Base-by-base conservation (phyloP, 2,797 vertebrate genomes). In the Chromis chromis region DNA sequence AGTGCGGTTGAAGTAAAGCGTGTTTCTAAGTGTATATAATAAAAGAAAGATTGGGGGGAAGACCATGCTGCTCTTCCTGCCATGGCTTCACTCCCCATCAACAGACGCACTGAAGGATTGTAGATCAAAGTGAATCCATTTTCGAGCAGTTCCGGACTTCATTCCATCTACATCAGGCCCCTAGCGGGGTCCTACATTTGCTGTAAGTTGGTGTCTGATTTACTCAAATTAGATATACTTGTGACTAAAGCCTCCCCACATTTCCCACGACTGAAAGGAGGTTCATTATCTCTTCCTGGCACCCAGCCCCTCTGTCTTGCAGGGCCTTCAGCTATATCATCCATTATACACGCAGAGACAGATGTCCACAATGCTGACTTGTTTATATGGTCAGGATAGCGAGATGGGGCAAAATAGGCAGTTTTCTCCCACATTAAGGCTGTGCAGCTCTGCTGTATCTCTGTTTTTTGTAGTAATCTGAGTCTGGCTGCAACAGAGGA, bases 281-380 rank as follows among this genome's bases (percentile, higher is more conserved):
- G 75, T 89, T 89, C 79, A 84, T 89, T 92, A 93, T 92, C 86
- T 90, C 87, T 89, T 88, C 78, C 88, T 92, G 92, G 92, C 90
- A 88, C 84, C 87, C 82, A 79, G 84, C 82, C 88, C 76, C 82
- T 86, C 72, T 77, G 84, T 88, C 79, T 87, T 88, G 84, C 83
- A 76, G 82, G 80, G 90, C 89, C 88, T 85, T 91, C 77, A 92
- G 91, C 91, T 84, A 90, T 76, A 87, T 94, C 91, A 92, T 92
- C 90, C 87, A 92, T 93, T 92, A 94, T 91, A 91, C 86, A 93
- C 82, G 82, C 72, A 14, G 83, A 91, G 83, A 82, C 89, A 94
- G 89, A 93, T 89, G 91, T 91, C 92, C 91, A 92, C 90, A 88
- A 88, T 89, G 83, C 86, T 74, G 88, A 84, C 84, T 92, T 91